A percentile compares a stretch with the other conserved stretches of the same genome.
Conservation (phyloP, 2,797 vertebrate genomes). For the Chelon auratus region DNA sequence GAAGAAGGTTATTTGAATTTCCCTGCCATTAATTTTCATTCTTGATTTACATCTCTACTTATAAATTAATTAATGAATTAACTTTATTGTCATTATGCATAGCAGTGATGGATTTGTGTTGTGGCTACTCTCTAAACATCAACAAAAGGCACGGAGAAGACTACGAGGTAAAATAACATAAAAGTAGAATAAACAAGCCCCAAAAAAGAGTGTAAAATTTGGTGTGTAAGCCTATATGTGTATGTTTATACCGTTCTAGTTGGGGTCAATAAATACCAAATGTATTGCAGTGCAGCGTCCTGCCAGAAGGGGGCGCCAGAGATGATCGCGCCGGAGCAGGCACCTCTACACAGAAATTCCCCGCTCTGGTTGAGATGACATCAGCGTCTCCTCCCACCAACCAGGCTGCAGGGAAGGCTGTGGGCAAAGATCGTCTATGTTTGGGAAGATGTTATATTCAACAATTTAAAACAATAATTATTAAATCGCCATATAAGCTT, state of each 20-base stretch:
- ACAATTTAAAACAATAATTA: no score
- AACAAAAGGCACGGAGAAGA: no score
- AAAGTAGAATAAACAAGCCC: no score
- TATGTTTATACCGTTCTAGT: no score
- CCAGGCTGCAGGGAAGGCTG: slow-evolving; percentile 24
- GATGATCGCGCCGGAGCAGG: not conserved
- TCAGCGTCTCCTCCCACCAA: slow-evolving; percentile 72
- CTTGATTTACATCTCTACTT: not conserved
- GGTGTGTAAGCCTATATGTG: no score
- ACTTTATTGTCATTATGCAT: no score
- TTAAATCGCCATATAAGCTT: no score
- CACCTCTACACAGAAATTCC: slow-evolving; percentile 59
- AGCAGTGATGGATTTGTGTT: no score
- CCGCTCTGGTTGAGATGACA: slow-evolving; percentile 65
- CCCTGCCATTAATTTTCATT: not conserved
- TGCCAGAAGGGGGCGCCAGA: slow-evolving; percentile 40
- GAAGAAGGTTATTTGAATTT: not conserved
- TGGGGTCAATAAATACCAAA: no score
- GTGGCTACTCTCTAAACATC: no score
- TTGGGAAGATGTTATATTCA: accelerated
- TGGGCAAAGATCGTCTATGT: slow-evolving; percentile 47
- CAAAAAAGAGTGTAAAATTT: no score
- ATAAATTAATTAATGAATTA: not conserved
- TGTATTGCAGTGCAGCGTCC: not conserved
- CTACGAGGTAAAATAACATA: no score